These are phyloP conservation scores for Drosophila orosa DNA, from an alignment of 1,140 invertebrate species.

Conservation along the genomic window DNA sequence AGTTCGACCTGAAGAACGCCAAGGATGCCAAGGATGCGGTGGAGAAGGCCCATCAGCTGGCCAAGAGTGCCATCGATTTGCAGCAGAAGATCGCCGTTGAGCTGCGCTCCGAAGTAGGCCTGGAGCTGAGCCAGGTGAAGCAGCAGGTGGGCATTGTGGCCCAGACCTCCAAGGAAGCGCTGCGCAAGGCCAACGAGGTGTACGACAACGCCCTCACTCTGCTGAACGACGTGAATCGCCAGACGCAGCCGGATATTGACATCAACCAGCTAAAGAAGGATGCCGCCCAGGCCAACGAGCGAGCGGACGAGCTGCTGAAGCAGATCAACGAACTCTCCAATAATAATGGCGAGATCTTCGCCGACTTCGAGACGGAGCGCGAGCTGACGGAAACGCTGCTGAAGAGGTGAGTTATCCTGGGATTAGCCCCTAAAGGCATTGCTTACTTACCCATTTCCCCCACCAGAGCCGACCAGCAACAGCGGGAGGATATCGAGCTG, in stretches of 20 bases:
- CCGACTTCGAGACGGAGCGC: slow-evolving; percentile 84
- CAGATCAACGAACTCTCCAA: slow-evolving; percentile 68
- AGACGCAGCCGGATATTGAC: slow-evolving; percentile 91
- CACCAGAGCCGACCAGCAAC: slow-evolving; percentile 76
- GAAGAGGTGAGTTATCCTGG: slow-evolving; percentile 85
- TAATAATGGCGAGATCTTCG: slow-evolving; percentile 69
- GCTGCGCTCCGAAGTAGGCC: slow-evolving; percentile 85
- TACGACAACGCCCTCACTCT: slow-evolving; percentile 92
- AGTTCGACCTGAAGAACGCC: slow-evolving; percentile 90
- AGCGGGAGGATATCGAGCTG: slow-evolving; percentile 84
- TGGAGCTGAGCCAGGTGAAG: slow-evolving; percentile 86
- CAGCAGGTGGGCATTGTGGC: slow-evolving; percentile 89
- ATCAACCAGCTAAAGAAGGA: slow-evolving; percentile 88
- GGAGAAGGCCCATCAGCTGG: slow-evolving; percentile 90
- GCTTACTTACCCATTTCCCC: background rate
- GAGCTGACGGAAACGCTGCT: slow-evolving; percentile 88
- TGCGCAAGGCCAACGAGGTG: slow-evolving; percentile 89
- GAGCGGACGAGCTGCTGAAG: slow-evolving; percentile 77
- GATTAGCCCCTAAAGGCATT: background rate
- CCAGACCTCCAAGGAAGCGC: slow-evolving; percentile 89
- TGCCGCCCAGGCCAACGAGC: slow-evolving; percentile 87
- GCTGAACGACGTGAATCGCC: slow-evolving; percentile 90
- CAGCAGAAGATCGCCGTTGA: slow-evolving; percentile 92
- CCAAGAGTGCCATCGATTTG: slow-evolving; percentile 91
- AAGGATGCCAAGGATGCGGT: slow-evolving; percentile 93